phyloP scores from a whole-genome alignment of 2,797 vertebrate species.

The Acanthis flammea region DNA sequence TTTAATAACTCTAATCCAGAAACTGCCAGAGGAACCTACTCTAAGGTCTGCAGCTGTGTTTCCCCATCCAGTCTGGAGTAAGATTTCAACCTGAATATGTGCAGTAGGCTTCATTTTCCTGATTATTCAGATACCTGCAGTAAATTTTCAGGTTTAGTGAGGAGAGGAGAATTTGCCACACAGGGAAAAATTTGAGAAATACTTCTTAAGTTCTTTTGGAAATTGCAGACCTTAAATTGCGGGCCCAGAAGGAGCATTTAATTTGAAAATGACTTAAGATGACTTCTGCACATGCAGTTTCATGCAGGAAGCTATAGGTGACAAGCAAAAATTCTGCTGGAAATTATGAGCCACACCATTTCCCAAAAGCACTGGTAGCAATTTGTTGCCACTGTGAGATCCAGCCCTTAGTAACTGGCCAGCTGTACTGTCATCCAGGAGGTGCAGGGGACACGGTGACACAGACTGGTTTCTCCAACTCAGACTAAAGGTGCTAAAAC shows the following conservation, averaged over 20 bases:
- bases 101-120: neutral
- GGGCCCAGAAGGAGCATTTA: neutral
- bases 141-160: neutral
- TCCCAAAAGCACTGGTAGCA: neutral
- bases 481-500: neutral
- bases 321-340: neutral
- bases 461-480: neutral
- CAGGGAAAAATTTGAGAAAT: neutral
- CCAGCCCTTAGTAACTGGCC: neutral
- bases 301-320: neutral
- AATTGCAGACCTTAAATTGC: neutral
- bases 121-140: neutral
- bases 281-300: neutral
- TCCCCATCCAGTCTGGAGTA: neutral
- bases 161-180: neutral
- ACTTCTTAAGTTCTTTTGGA: neutral
- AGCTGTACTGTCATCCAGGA: neutral
- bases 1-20: neutral
- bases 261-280: neutral
- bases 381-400: neutral
- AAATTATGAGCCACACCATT: neutral
- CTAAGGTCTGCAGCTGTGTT: neutral
- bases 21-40: neutral
- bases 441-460: rapidly evolving
- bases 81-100: neutral